Conservation (phyloP, 2,797 vertebrate species). For the Vultur gryphus region DNA sequence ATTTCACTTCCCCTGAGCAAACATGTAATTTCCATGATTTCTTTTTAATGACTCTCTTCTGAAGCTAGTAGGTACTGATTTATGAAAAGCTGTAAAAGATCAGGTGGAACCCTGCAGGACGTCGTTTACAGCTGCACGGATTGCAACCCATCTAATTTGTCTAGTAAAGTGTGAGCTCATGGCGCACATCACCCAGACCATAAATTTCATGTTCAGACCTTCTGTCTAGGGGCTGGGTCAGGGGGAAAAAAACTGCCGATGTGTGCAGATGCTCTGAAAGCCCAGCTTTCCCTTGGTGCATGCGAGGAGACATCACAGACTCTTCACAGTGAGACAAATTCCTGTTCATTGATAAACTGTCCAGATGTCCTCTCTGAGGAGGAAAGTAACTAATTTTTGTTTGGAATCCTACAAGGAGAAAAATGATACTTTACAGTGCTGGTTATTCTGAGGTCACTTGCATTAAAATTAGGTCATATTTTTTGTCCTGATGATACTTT, state of each 20-base stretch:
- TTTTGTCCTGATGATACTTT: conserved; percentile 71
- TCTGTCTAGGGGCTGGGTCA: conserved; percentile 71
- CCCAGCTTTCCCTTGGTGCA: conserved; percentile 69
- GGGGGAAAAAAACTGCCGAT: conserved; percentile 10
- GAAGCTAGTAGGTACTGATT: conserved; percentile 85
- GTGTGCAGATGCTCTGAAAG: conserved; percentile 77
- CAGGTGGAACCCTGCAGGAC: conserved; percentile 83
- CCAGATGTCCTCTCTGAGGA: conserved; percentile 86
- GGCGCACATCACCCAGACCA: conserved; percentile 76
- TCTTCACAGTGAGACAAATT: conserved; percentile 79
- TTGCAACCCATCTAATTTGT: conserved; percentile 92
- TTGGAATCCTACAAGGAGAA: conserved; percentile 80
- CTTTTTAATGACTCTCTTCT: conserved; percentile 93
- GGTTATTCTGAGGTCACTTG: conserved; percentile 84
- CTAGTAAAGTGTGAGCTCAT: conserved; percentile 87
- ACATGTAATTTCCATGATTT: conserved; percentile 98
- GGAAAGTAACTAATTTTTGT: conserved; percentile 77
- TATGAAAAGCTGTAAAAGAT: conserved; percentile 86
- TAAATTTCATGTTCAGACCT: conserved; percentile 76
- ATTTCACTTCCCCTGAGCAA: conserved; percentile 86
- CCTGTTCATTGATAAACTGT: conserved; percentile 82
- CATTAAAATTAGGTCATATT: conserved; percentile 74
- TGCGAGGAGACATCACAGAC: conserved; percentile 75
- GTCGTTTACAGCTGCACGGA: conserved; percentile 87
- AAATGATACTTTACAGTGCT: conserved; percentile 82